Conservation (phyloP, 2,888 invertebrate genomes). For the Tridacna gigas region DNA sequence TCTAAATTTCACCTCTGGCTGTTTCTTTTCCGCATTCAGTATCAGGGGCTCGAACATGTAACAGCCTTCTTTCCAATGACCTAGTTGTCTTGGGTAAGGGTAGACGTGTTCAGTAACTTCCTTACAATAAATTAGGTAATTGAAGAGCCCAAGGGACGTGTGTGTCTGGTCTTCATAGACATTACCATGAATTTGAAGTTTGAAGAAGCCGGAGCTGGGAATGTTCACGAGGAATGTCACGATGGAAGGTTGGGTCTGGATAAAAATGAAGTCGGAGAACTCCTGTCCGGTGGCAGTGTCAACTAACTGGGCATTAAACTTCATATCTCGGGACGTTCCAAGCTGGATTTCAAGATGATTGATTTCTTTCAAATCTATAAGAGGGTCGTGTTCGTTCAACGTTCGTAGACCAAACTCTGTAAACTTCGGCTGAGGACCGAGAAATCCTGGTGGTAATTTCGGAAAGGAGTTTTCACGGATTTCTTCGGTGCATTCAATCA, state of each 20-base stretch:
- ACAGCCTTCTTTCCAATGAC: conserved; percentile 74
- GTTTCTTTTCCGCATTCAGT: conserved; percentile 51
- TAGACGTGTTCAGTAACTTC: conserved; percentile 51
- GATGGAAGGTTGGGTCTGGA: conserved; percentile 67
- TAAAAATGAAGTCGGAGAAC: conserved; percentile 68
- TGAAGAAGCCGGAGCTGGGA: conserved; percentile 67
- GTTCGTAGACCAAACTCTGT: conserved; percentile 68
- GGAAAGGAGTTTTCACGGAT: conserved; percentile 61
- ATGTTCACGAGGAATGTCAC: conserved; percentile 69
- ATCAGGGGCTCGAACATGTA: conserved; percentile 70
- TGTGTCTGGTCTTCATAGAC: conserved; percentile 67
- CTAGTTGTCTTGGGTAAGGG: conserved; percentile 69
- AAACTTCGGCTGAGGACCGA: conserved; percentile 73
- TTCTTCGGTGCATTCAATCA: conserved; percentile 68
- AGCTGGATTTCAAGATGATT: conserved; percentile 70
- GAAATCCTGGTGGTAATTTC: conserved; percentile 67
- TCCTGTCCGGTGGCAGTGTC: conserved; percentile 62
- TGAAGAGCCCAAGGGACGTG: conserved; percentile 69
- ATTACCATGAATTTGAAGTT: conserved; percentile 72
- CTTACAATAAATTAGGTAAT: conserved; percentile 68
- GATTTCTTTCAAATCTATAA: conserved; percentile 64
- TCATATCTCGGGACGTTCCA: conserved; percentile 67
- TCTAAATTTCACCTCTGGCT: conserved; percentile 65
- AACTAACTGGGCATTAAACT: conserved; percentile 68
- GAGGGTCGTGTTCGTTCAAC: conserved; percentile 70